Conservation (phyloP, 2,113 vertebrate genomes). For the Cyprinus carpio region DNA sequence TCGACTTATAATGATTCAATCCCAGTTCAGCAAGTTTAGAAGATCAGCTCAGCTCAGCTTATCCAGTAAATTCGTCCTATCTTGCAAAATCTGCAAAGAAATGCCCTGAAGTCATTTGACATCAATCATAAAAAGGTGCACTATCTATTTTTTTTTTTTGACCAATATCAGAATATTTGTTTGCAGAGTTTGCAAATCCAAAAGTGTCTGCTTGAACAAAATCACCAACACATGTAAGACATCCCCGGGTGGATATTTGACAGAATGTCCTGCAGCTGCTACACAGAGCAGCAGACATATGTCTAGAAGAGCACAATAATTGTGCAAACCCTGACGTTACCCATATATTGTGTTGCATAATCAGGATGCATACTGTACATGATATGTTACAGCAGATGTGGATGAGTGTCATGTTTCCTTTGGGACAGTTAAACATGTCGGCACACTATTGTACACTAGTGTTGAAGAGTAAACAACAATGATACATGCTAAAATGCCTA, state of each 20-base stretch:
- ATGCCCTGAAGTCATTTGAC: slow-evolving; percentile 7
- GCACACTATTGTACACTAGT: neutral
- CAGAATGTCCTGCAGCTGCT: neutral
- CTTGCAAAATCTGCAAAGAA: slow-evolving; percentile 20
- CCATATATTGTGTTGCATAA: slow-evolving; percentile 38
- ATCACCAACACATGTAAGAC: neutral
- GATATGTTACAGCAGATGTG: neutral
- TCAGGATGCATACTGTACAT: neutral
- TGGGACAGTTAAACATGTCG: neutral
- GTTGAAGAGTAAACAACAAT: neutral
- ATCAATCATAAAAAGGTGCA: neutral
- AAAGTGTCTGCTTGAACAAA: neutral
- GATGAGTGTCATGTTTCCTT: slow-evolving; percentile 19
- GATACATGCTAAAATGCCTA: neutral
- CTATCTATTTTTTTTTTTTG: neutral
- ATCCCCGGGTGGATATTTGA: slow-evolving; percentile 7
- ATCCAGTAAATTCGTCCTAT: neutral
- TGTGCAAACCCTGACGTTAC: neutral
- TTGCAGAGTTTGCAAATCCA: neutral
- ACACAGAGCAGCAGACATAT: neutral
- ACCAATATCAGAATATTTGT: neutral
- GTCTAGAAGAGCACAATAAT: slow-evolving; percentile 22
- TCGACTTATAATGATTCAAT: slow-evolving; percentile 24
- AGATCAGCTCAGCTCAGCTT: slow-evolving; percentile 28
- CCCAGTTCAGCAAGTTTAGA: slow-evolving; percentile 23